A percentile compares a stretch with the other conserved stretches of the same genome.
Conservation (phyloP, 2,113 vertebrate species). For the Vulpes lagopus region DNA sequence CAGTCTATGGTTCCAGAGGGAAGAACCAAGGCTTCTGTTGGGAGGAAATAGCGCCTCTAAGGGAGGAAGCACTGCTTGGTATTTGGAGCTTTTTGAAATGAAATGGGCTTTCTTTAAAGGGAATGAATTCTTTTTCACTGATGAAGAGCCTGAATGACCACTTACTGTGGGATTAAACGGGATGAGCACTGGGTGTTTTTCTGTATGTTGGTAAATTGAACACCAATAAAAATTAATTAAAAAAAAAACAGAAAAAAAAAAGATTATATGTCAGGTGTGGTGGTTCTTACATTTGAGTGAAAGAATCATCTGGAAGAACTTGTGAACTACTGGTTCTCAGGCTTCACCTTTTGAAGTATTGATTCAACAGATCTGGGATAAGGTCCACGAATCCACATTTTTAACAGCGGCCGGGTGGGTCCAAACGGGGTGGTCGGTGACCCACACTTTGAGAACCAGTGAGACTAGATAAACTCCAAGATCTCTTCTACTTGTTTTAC, state of each 20-base stretch:
- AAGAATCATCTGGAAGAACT: not conserved
- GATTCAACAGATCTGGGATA: not conserved
- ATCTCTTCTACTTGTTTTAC: not conserved
- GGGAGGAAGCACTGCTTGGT: not conserved
- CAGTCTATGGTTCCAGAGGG: not conserved
- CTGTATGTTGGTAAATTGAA: too few relatives aligned
- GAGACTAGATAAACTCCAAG: not conserved
- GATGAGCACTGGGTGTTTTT: too few relatives aligned
- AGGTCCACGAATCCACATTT: not conserved
- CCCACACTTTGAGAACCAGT: not conserved
- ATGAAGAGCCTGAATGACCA: not conserved
- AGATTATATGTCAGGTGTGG: not conserved
- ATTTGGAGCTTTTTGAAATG: not conserved
- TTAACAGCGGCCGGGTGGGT: not conserved
- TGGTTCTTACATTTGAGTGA: not conserved
- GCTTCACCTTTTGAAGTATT: not conserved
- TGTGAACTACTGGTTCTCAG: not conserved
- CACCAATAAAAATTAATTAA: too few relatives aligned
- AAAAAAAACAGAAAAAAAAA: too few relatives aligned
- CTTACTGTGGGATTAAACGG: not conserved
- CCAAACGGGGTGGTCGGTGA: not conserved
- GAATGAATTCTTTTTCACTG: not conserved
- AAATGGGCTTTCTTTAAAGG: conserved; percentile 16
- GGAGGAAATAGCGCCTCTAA: not conserved
- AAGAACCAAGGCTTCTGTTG: not conserved